These are phyloP conservation scores for Echinometra lucunter DNA, from an alignment of 53 echinoderm and acorn worm genomes.

Conservation along the genomic window DNA sequence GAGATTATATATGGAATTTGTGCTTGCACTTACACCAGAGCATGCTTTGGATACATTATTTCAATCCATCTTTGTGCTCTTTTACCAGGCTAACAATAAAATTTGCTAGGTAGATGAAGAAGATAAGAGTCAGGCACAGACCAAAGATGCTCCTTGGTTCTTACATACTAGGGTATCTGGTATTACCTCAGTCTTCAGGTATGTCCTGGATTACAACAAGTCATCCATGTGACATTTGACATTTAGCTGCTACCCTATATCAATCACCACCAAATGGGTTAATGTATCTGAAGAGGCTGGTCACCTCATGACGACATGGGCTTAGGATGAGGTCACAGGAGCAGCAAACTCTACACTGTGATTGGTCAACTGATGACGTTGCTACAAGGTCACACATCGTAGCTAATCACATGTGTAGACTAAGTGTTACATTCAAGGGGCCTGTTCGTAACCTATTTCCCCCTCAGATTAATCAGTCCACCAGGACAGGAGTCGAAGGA, in stretches of 20 bases:
- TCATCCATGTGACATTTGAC: conserved; percentile 37
- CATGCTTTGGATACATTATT: too few relatives aligned
- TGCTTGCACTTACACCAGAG: too few relatives aligned
- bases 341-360: background rate
- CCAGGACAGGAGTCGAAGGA: background rate
- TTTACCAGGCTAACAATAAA: too few relatives aligned
- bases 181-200: conserved; percentile 50
- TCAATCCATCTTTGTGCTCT: too few relatives aligned
- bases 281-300: background rate
- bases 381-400: conserved; percentile 12
- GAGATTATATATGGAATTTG: too few relatives aligned
- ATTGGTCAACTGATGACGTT: conserved; percentile 36
- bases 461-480: background rate
- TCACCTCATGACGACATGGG: conserved; percentile 48
- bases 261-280: conserved; percentile 52
- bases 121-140: background rate
- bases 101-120: background rate
- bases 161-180: background rate
- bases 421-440: conserved; percentile 37
- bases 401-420: conserved; percentile 12
- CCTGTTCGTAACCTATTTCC: background rate
- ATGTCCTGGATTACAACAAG: conserved; percentile 26
- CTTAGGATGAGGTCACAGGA: conserved; percentile 43
- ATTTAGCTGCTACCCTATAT: conserved; percentile 31
- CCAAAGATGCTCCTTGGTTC: background rate